Percentiles rank a stretch among this genome's conserved stretches.
phyloP scores from a whole-genome alignment of 2,113 vertebrate species.

The Archilochus colubris region DNA sequence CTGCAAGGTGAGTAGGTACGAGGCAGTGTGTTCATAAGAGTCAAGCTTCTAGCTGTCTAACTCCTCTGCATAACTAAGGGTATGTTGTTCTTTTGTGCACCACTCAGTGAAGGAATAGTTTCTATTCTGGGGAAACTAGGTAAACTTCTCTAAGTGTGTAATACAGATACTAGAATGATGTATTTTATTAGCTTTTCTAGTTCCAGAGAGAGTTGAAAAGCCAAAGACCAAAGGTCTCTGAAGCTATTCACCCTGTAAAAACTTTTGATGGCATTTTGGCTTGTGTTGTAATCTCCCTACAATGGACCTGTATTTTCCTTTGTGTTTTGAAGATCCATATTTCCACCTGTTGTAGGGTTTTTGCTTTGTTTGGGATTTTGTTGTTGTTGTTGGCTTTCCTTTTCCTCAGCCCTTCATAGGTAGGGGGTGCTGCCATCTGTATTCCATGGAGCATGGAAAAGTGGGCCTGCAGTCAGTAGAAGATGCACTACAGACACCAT shows the following conservation, averaged over 20 bases:
- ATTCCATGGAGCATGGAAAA: fast-evolving
- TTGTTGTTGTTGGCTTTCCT: neutral
- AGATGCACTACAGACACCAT: fast-evolving
- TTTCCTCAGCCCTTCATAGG: neutral
- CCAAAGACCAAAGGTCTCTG: neutral
- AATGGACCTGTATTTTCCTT: neutral
- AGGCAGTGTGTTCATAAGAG: neutral
- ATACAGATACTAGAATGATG: neutral
- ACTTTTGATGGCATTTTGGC: neutral
- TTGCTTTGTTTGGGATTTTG: no score
- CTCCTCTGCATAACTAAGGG: neutral
- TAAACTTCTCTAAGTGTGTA: neutral
- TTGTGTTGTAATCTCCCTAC: neutral
- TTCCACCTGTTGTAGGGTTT: neutral
- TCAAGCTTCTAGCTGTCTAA: neutral
- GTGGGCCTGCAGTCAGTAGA: neutral
- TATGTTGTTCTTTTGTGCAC: neutral
- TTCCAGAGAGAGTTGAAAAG: neutral
- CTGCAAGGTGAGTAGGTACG: neutral
- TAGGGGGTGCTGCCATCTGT: neutral
- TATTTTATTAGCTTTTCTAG: neutral
- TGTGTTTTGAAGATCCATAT: neutral
- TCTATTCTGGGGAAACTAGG: neutral
- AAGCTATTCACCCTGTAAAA: neutral
- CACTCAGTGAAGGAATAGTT: neutral